phyloP scores from a whole-genome alignment of 2,113 vertebrate genomes.

The Cynocephalus volans region DNA sequence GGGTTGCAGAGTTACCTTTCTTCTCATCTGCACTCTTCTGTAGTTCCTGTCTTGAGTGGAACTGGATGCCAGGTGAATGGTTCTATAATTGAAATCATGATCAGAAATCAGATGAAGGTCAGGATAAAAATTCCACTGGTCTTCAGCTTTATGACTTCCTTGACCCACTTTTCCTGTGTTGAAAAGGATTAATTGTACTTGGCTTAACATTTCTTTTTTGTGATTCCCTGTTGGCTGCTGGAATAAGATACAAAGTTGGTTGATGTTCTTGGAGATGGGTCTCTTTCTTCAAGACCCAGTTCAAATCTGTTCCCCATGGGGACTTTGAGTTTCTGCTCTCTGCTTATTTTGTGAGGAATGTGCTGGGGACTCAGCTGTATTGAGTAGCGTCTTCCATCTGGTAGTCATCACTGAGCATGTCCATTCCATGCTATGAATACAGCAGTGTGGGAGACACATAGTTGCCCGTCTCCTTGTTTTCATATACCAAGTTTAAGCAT shows the following conservation, averaged over 20 bases:
- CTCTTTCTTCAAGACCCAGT: neutral
- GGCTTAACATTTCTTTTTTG: neutral
- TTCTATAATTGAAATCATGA: neutral
- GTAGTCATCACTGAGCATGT: neutral
- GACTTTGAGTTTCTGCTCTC: neutral
- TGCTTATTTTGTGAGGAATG: neutral
- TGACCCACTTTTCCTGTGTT: constrained; percentile 9
- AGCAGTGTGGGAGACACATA: neutral
- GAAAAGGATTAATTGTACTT: neutral
- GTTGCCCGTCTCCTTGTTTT: neutral
- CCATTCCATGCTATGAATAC: constrained; percentile 35
- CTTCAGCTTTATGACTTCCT: neutral
- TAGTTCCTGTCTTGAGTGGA: neutral
- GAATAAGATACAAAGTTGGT: neutral
- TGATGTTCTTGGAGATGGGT: neutral
- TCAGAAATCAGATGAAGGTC: constrained; percentile 21
- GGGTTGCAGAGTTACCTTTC: neutral
- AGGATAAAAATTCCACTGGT: neutral
- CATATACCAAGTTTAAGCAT: constrained; percentile 34
- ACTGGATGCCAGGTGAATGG: neutral
- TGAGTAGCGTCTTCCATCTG: constrained; percentile 32
- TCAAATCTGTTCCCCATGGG: neutral
- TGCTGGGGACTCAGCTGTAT: neutral
- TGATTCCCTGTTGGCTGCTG: neutral
- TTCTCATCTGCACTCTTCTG: neutral